Percentiles rank a stretch among this genome's conserved stretches.
These are phyloP conservation scores for Sialis lutaria DNA, from an alignment of 2,888 invertebrate genomes.

Conservation along the genomic window DNA sequence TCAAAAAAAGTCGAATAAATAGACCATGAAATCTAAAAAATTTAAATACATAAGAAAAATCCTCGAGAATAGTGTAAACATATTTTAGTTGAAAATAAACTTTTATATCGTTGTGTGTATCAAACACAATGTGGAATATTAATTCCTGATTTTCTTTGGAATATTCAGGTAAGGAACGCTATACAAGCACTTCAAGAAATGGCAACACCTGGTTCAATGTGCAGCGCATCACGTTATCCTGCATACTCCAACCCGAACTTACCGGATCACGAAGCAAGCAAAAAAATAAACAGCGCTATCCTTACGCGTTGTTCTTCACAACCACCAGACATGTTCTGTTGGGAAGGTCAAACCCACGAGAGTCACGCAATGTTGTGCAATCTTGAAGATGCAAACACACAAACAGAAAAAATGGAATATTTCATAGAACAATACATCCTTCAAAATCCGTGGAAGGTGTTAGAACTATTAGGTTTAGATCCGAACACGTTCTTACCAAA, in stretches of 20 bases:
- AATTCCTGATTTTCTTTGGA: background rate
- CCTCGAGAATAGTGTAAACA: background rate
- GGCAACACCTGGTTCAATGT: conserved; percentile 37
- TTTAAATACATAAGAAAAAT: too few species aligned
- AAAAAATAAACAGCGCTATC: conserved; percentile 25
- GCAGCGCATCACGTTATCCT: conserved; percentile 37
- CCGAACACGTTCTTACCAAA: conserved; percentile 24
- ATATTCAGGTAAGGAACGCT: conserved; percentile 52
- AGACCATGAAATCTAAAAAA: too few species aligned
- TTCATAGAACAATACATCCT: conserved; percentile 45
- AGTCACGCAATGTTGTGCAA: conserved; percentile 26
- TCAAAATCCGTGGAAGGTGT: conserved; percentile 54
- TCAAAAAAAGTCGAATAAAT: too few species aligned
- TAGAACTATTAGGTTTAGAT: conserved; percentile 56
- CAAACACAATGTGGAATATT: background rate
- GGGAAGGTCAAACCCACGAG: conserved; percentile 36
- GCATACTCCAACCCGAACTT: conserved; percentile 74
- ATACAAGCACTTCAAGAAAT: conserved; percentile 72
- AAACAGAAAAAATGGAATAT: conserved; percentile 44
- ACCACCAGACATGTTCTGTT: conserved; percentile 69
- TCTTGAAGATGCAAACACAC: conserved; percentile 29
- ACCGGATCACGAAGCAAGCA: conserved; percentile 25
- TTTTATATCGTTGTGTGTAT: too few species aligned
- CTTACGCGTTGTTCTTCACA: conserved; percentile 67
- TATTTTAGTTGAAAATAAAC: background rate